Conservation (phyloP, 2,797 vertebrate genomes). For the Clarias pachynema region DNA sequence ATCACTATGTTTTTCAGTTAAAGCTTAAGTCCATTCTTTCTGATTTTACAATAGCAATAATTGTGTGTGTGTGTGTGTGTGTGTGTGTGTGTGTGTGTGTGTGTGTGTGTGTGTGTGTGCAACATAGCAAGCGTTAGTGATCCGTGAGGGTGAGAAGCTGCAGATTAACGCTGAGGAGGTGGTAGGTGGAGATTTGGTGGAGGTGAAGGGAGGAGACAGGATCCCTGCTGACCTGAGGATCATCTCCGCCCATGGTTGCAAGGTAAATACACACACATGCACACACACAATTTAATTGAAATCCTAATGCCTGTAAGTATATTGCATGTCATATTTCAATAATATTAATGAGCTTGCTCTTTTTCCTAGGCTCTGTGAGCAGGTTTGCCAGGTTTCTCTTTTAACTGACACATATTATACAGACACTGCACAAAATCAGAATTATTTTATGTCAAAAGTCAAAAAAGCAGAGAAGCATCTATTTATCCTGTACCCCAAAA, state of each 20-base stretch:
- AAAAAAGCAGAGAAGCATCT: no score
- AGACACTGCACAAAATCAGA: neutral
- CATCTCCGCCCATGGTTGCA: conserved; percentile 90
- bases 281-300: neutral
- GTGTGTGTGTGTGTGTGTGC: conserved; percentile 30
- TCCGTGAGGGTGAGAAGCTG: conserved; percentile 92
- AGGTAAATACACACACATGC: conserved; percentile 69
- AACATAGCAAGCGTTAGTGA: conserved; percentile 89
- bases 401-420: neutral
- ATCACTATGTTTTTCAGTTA: conserved; percentile 45
- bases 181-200: conserved; percentile 88
- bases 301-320: neutral
- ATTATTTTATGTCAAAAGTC: neutral
- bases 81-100: conserved; percentile 19
- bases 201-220: conserved; percentile 91
- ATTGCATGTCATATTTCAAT: neutral
- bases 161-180: conserved; percentile 92
- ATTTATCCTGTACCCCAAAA: neutral
- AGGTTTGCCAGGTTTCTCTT: neutral
- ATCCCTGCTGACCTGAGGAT: conserved; percentile 89
- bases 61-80: no score
- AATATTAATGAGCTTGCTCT: neutral
- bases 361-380: neutral
- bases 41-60: neutral
- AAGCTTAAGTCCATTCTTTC: neutral